These are phyloP conservation scores for Aphodius granarius DNA, from an alignment of 2,888 invertebrate genomes.

Conservation along the genomic window DNA sequence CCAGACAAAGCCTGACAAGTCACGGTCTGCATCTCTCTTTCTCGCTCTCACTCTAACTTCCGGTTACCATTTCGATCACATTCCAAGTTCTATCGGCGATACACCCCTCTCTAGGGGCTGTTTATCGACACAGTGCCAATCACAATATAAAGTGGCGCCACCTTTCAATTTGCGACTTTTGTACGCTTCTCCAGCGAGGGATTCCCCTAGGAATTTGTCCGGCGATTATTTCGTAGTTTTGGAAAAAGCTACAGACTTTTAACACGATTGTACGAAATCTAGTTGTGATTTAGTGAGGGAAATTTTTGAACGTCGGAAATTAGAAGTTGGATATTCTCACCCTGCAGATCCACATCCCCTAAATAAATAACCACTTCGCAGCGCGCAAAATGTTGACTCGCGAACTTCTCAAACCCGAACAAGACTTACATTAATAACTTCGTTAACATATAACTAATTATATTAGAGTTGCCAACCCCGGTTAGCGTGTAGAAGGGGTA, in stretches of 20 bases:
- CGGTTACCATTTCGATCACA: background rate
- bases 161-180: background rate
- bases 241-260: too few species aligned
- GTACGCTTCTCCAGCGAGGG: background rate
- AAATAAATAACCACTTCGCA: background rate
- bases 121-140: background rate
- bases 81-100: background rate
- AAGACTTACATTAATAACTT: background rate
- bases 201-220: background rate
- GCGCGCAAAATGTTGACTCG: background rate
- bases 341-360: background rate
- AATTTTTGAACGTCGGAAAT: too few species aligned
- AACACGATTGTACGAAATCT: too few species aligned
- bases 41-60: too few species aligned
- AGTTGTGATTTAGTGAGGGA: too few species aligned
- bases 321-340: too few species aligned
- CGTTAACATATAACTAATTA: background rate
- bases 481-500: background rate
- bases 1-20: background rate
- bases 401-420: background rate
- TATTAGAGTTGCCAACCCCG: background rate
- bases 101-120: background rate
- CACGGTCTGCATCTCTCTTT: background rate
- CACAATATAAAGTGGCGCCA: background rate
- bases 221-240: background rate